These are phyloP conservation scores for Drosophila bocki DNA, from an alignment of 1,140 invertebrate genomes.

Conservation along the genomic window DNA sequence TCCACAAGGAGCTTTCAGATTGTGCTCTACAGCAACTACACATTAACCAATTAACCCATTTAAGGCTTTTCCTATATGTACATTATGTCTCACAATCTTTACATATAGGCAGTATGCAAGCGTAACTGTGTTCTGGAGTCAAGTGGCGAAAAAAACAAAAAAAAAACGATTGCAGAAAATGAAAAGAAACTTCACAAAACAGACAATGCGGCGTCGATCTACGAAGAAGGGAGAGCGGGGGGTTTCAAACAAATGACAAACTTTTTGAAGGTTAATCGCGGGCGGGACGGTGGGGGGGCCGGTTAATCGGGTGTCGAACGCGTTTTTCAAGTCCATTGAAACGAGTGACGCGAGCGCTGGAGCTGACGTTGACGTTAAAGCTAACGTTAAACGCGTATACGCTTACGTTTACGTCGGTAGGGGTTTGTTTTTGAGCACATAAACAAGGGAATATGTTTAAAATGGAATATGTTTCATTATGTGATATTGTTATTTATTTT, in stretches of 20 bases:
- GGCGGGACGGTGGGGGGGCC: conserved; percentile 31
- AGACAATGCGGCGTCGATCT: conserved; percentile 53
- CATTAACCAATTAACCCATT: conserved; percentile 35
- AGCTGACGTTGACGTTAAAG: conserved; percentile 13
- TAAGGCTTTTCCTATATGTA: not conserved
- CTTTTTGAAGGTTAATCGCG: conserved; percentile 71
- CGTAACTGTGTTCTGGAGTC: conserved; percentile 28
- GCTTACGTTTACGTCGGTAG: conserved; percentile 21
- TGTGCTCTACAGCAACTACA: conserved; percentile 19
- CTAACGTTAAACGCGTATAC: conserved; percentile 4
- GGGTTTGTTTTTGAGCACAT: conserved; percentile 14
- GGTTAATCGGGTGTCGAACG: conserved; percentile 65
- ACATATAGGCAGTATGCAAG: conserved; percentile 9
- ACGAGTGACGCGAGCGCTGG: conserved; percentile 27
- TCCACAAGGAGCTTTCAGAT: conserved; percentile 17
- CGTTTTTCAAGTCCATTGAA: conserved; percentile 80
- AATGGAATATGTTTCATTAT: too few relatives aligned
- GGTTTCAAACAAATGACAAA: conserved; percentile 41
- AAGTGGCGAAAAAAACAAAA: conserved; percentile 1
- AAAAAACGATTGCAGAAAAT: conserved; percentile 15
- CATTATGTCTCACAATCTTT: not conserved
- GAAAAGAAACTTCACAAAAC: conserved; percentile 28
- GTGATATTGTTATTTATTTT: not conserved
- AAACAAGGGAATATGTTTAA: not conserved
- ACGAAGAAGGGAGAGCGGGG: not conserved